Base-by-base conservation (phyloP, 1,140 invertebrate species). In the Phymorhynchus buccinoides region DNA sequence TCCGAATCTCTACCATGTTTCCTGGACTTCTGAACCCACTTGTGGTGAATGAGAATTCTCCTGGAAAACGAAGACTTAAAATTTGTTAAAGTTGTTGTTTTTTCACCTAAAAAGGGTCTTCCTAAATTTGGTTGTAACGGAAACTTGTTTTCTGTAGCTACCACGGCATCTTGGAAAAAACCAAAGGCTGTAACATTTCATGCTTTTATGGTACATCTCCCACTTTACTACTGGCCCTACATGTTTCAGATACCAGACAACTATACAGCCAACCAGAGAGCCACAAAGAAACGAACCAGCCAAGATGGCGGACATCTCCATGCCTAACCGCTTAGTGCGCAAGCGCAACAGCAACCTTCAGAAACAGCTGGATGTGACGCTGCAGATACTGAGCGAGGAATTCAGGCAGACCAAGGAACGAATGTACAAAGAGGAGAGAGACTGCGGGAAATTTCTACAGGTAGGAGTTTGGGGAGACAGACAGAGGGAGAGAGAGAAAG, bases 331-430 rank as follows among this genome's bases (percentile, higher is more conserved):
- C 30, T 32, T 83, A 32, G 66, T 71, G 39, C 81, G 37, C 16
- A 83, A 83, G 81, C 81, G 81, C 62, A 83, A 83, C 62, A 9
- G 41, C 37, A 83, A 68, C 37, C 81, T 83, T 0, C 62, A 83
- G 81, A 83, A 83, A n/a, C 81, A 62, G 27, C 66, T 83, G 81
- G 81, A 83, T 6, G 35, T 83, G 62, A 83, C 62, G 81, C 35
- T 83, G 27, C 81, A 83, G 66, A 83, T 83, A 18, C 39, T 83
- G 81, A 22, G 22, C 6, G 37, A 83, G 32, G 81, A 83, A 41
- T 83, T 71, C 81, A 62, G 81, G 18, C 81, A 83, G 81, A 83
- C 81, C 1, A 68, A 71, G 66, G 62, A 83, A 42, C 56, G 41
- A 16, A 68, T 83, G 39, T 66, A 66, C 81, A 42, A 68, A 14